These are phyloP conservation scores for Herpetotheres cachinnans DNA, from an alignment of 2,113 vertebrate species.

Conservation along the genomic window DNA sequence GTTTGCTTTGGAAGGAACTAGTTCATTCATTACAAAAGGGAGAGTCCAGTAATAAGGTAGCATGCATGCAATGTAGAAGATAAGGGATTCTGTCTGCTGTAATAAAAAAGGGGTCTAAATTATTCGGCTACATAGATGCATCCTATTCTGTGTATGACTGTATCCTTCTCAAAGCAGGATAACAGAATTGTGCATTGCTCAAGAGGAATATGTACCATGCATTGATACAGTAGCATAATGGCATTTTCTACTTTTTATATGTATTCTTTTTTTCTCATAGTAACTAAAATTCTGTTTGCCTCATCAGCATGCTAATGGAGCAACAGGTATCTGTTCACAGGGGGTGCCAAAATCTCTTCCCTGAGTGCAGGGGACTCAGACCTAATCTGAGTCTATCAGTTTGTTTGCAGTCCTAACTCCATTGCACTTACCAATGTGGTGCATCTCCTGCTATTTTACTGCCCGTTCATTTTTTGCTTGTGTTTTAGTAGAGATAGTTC, in stretches of 20 bases:
- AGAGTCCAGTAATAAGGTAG: background rate
- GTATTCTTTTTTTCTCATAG: background rate
- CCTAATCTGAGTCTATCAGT: background rate
- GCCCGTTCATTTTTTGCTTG: background rate
- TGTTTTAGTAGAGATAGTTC: background rate
- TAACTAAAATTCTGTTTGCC: background rate
- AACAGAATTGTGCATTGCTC: background rate
- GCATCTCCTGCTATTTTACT: background rate
- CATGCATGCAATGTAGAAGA: background rate
- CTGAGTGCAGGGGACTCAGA: background rate
- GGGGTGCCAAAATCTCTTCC: background rate
- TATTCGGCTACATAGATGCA: background rate
- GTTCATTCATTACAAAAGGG: background rate
- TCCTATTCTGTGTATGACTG: background rate
- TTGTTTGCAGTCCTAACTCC: background rate
- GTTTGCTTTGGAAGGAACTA: background rate
- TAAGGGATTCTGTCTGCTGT: background rate
- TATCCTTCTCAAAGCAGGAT: background rate
- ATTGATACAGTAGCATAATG: background rate
- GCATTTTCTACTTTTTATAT: background rate
- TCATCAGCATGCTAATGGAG: background rate
- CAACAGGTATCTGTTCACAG: background rate
- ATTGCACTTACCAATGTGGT: background rate
- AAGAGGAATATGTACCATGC: background rate
- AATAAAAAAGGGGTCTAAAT: background rate